Evolutionary conservation across 1,140 invertebrate species (phyloP).

Genomic region (Lineus longissimus): DNA sequence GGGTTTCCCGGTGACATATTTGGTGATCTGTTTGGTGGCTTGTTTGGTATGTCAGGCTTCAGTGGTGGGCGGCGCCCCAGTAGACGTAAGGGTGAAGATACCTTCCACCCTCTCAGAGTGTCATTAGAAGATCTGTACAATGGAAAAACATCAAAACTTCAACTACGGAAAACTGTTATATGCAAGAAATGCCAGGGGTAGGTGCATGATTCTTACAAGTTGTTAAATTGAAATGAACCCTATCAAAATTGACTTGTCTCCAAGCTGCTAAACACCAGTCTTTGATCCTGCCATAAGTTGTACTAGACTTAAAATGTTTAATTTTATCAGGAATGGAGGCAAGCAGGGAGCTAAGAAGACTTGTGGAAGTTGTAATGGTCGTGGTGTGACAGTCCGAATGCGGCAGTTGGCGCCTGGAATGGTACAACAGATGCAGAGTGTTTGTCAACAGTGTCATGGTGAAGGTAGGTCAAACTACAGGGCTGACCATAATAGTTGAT

Average conservation of each 20-base stretch:
- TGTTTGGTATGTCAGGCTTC: constrained; percentile 44
- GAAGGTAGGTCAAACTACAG: constrained; percentile 71
- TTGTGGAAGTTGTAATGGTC: constrained; percentile 83
- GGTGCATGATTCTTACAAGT: constrained; percentile 26
- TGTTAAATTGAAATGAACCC: too few relatives aligned
- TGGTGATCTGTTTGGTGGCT: constrained; percentile 48
- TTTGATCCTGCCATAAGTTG: too few relatives aligned
- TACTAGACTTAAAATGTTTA: not conserved
- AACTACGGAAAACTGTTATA: constrained; percentile 93
- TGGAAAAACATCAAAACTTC: constrained; percentile 89
- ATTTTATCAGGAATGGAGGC: constrained; percentile 66
- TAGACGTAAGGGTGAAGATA: constrained; percentile 63
- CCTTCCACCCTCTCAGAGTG: constrained; percentile 70
- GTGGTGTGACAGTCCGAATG: constrained; percentile 84
- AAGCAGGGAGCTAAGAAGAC: constrained; percentile 80
- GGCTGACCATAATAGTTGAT: too few relatives aligned
- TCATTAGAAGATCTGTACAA: constrained; percentile 96
- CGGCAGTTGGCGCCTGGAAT: constrained; percentile 93
- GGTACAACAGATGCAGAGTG: constrained; percentile 92
- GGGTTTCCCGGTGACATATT: constrained; percentile 44
- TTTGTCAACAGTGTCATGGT: constrained; percentile 85
- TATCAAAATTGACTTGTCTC: too few relatives aligned
- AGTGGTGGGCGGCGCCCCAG: constrained; percentile 42
- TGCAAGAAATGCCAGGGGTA: constrained; percentile 95
- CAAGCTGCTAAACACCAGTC: too few relatives aligned